Conservation (phyloP, 2,888 invertebrate genomes). For the Alentia gelatinosa region DNA sequence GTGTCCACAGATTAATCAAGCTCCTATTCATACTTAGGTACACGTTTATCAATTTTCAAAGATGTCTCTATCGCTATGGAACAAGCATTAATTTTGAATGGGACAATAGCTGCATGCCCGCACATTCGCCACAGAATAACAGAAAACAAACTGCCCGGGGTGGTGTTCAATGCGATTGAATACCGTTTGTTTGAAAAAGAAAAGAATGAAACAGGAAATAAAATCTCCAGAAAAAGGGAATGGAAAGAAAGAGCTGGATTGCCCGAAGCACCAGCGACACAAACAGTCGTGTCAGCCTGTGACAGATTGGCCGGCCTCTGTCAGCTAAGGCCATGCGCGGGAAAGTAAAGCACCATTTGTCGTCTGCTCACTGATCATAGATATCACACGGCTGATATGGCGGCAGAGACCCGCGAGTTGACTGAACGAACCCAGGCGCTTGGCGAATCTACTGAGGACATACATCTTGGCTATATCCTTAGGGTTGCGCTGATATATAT, state of each 20-base stretch:
- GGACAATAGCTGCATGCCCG: no score
- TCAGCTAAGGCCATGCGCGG: not conserved
- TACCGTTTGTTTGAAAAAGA: no score
- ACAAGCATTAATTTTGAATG: no score
- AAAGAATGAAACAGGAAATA: not conserved
- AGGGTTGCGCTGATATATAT: no score
- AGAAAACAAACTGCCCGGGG: no score
- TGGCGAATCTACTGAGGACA: not conserved
- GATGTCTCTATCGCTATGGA: no score
- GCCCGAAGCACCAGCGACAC: not conserved
- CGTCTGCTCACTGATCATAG: not conserved
- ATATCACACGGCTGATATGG: not conserved
- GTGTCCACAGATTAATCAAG: no score
- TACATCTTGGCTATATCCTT: not conserved
- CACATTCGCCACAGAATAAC: no score
- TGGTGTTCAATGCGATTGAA: no score
- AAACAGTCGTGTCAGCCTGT: not conserved
- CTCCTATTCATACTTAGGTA: no score
- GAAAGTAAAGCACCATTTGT: not conserved
- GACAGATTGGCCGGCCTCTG: constrained; percentile 10
- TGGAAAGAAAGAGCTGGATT: not conserved
- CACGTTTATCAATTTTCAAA: no score
- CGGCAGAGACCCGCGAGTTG: not conserved
- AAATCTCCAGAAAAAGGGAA: not conserved
- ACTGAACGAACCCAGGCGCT: not conserved